Evolutionary conservation across 1,140 invertebrate species (phyloP), one percentile per base, ranked within the genome.

Genomic region (Aporrectodea caliginosa): DNA sequence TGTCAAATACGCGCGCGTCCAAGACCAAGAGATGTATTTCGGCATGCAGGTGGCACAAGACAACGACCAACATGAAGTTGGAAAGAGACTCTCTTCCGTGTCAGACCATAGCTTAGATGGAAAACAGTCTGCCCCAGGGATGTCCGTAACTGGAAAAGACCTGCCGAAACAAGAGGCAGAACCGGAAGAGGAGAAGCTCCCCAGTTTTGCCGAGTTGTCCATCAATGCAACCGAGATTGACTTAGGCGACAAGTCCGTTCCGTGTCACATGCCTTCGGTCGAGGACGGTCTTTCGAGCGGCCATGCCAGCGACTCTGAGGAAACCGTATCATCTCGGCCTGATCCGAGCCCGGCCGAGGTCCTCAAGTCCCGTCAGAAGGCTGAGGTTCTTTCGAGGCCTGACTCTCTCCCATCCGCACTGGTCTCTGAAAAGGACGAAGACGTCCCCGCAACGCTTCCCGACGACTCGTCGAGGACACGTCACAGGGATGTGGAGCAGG

Each of bases 201-300:
- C 43, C 6, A 22, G 22, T 22, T 58, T 58, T 22, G 22, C 43
- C 22, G 43, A 58, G 43, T 22, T 58, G 43, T 58, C 43, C 6
- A 12, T 22, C 6, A 22, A 58, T 22, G 43, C 43, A 22, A 22
- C 43, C 43, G 43, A 58, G 22, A 12, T 12, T 22, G 43, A 58
- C 22, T 12, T 12, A 6, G 43, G 43, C 6, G 43, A 22, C 43
- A 58, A 58, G 43, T 6, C 43, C 43, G 43, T 58, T 22, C 6
- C 43, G 43, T 58, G 43, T 58, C 43, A 58, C 43, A 58, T 58
- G 43, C 75, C 75, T 35, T 76, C 75, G 2, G 91, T 98, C 14
- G 96, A 97, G 88, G 96, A 98, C 88, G 96, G 95, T n/a, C 84
- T 80, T 85, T 98, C 81, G 92, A 95, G 73, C 80, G 95, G 95